These are phyloP conservation scores for Macrobrachium nipponense DNA, from an alignment of 1,140 invertebrate genomes.

Conservation along the genomic window DNA sequence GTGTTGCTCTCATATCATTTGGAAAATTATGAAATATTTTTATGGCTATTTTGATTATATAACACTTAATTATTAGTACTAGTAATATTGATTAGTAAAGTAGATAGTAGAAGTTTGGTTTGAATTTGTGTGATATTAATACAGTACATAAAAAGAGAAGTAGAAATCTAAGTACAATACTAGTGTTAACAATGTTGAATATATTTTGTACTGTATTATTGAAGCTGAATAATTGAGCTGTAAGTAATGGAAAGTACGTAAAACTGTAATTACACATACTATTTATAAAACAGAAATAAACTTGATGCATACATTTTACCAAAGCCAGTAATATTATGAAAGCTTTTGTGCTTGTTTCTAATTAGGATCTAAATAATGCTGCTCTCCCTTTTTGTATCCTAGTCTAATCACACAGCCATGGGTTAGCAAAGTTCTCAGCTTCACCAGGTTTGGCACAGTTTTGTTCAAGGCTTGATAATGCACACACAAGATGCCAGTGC, in stretches of 20 bases:
- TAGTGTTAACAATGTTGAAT: no score
- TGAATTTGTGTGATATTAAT: no score
- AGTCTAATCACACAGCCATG: constrained; percentile 61
- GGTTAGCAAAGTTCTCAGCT: constrained; percentile 61
- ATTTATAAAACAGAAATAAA: no score
- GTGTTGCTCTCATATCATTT: neutral
- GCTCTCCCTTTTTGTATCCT: constrained; percentile 52
- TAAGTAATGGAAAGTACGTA: no score
- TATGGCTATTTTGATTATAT: neutral
- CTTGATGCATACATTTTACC: neutral
- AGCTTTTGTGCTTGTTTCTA: constrained; percentile 53
- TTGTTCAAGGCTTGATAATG: constrained; percentile 61
- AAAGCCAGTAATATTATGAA: constrained; percentile 29
- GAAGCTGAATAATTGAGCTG: no score
- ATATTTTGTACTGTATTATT: no score
- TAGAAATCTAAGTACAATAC: no score
- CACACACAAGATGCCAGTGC: constrained; percentile 27
- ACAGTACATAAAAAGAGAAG: no score
- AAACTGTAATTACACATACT: no score
- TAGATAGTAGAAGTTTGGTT: no score
- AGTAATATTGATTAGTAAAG: no score
- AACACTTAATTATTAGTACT: no score
- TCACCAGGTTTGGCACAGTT: constrained; percentile 61
- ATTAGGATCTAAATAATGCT: constrained; percentile 59
- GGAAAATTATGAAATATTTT: neutral